A percentile compares a stretch with the other conserved stretches of the same genome.
Conservation (phyloP, 2,888 invertebrate species). For the Clepsis dumicolana region DNA sequence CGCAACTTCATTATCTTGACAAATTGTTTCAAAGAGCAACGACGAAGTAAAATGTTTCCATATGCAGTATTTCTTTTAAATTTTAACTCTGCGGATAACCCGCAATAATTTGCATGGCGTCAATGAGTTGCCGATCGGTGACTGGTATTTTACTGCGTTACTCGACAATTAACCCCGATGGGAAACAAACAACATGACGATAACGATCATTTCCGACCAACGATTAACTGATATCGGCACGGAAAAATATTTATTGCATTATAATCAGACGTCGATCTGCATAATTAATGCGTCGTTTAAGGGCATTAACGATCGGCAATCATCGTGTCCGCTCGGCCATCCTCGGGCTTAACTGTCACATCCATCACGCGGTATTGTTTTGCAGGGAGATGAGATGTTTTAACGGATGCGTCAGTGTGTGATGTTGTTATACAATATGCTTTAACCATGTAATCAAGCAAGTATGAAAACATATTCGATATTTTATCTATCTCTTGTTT, state of each 20-base stretch:
- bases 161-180: constrained; percentile 13
- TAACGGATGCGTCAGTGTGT: not conserved
- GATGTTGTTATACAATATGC: not conserved
- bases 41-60: no score
- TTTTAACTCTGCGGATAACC: not conserved
- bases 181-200: constrained; percentile 9
- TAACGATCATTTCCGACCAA: constrained; percentile 29
- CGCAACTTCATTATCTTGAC: no score
- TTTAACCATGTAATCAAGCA: not conserved
- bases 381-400: not conserved
- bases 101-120: not conserved
- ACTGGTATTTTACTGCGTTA: constrained; percentile 7
- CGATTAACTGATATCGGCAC: constrained; percentile 38
- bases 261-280: constrained; percentile 37
- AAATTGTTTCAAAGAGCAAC: no score
- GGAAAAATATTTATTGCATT: constrained; percentile 39
- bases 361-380: constrained; percentile 12
- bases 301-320: constrained; percentile 24
- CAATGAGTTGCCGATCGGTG: not conserved
- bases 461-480: no score
- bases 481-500: no score
- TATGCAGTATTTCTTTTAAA: not conserved
- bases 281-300: constrained; percentile 32
- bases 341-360: constrained; percentile 18
- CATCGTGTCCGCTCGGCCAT: constrained; percentile 21